Conservation (phyloP, 1,140 invertebrate species). For the Steinernema feltiae region DNA sequence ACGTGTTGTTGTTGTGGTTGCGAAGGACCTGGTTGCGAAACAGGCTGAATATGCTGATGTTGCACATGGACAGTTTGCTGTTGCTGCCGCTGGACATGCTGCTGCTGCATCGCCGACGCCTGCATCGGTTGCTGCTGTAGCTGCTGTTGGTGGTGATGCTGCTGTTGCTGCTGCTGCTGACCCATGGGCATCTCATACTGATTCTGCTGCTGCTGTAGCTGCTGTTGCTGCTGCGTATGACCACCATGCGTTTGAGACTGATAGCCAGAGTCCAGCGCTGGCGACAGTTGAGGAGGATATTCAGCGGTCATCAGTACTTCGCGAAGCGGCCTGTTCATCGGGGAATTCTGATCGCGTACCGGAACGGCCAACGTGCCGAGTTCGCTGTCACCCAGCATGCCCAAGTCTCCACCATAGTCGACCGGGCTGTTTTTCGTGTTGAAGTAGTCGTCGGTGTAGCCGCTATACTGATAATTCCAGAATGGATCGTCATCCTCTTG, state of each 20-base stretch:
- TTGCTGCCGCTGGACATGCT: no score
- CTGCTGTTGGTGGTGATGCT: neutral
- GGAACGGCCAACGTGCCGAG: neutral
- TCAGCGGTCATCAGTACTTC: neutral
- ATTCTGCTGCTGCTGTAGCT: neutral
- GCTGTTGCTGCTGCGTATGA: neutral
- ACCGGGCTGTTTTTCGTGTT: neutral
- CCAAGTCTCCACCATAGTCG: neutral
- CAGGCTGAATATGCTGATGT: neutral
- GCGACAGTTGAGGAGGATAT: neutral
- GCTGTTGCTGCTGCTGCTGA: neutral
- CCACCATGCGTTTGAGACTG: neutral
- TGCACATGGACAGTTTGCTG: neutral
- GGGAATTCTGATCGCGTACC: neutral
- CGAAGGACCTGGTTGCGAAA: no score
- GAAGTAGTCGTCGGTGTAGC: neutral
- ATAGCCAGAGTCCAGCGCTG: neutral
- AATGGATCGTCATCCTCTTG: neutral
- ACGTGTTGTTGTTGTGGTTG: neutral
- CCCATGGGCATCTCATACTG: neutral
- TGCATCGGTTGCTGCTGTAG: neutral
- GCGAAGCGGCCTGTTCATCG: no score
- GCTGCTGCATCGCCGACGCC: conserved; percentile 3
- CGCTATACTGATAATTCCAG: neutral
- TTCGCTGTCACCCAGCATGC: neutral